A percentile compares a stretch with the other conserved stretches of the same genome.
Evolutionary conservation across 1,140 invertebrate genomes (phyloP).

Genomic region (Heliconius hermathena): DNA sequence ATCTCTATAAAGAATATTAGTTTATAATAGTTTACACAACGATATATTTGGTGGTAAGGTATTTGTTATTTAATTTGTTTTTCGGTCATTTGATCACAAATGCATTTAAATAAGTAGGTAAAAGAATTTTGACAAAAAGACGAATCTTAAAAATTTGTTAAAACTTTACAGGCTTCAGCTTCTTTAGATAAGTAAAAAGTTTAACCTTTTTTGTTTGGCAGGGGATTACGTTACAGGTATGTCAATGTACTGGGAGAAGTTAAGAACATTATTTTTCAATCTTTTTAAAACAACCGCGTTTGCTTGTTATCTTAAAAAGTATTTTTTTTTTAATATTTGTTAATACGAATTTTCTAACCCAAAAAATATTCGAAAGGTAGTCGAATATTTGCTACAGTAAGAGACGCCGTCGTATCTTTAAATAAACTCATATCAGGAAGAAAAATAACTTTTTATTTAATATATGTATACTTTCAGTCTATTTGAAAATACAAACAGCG

Average conservation of each 20-base stretch:
- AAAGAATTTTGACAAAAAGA: neutral
- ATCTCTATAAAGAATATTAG: neutral
- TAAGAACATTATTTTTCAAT: neutral
- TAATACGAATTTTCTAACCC: too few relatives aligned
- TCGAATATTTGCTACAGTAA: neutral
- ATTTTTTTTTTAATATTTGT: too few relatives aligned
- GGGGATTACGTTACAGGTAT: neutral
- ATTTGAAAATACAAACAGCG: constrained; percentile 48
- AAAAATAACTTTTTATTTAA: neutral
- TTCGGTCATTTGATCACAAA: neutral
- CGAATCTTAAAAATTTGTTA: neutral
- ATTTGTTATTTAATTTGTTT: neutral
- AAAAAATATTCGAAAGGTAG: too few relatives aligned
- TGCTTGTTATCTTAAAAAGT: too few relatives aligned
- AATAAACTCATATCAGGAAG: neutral
- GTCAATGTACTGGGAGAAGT: neutral
- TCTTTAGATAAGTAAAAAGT: constrained; percentile 12
- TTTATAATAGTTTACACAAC: neutral
- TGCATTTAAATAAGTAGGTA: neutral
- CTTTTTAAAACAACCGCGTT: neutral
- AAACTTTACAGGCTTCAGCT: constrained; percentile 8
- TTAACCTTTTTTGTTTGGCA: neutral
- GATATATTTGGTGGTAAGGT: neutral
- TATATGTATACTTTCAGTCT: constrained; percentile 13
- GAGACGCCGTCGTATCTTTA: neutral